Evolutionary conservation across 2,113 vertebrate genomes (phyloP).

Genomic region (Gobio gobio): DNA sequence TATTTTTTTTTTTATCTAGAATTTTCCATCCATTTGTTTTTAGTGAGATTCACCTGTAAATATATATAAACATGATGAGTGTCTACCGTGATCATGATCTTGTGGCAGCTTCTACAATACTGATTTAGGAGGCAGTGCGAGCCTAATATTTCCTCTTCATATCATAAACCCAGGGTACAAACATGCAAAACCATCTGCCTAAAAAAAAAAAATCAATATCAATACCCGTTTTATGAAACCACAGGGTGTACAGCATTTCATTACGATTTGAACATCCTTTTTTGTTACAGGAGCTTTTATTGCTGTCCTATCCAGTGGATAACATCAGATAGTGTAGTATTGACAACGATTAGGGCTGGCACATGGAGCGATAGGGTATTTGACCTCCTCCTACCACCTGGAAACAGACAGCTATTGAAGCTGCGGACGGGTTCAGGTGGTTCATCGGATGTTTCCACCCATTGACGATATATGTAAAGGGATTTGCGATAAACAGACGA

Average conservation of each 20-base stretch:
- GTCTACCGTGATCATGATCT: not conserved
- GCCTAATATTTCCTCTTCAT: not conserved
- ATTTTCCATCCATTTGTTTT: not conserved
- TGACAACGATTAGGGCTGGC: not conserved
- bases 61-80: not conserved
- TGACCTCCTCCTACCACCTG: not conserved
- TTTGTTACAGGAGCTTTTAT: not conserved
- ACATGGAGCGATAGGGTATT: not conserved
- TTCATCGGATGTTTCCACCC: not conserved
- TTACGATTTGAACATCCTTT: not conserved
- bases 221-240: not conserved
- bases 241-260: not conserved
- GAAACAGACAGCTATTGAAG: not conserved
- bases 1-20: not conserved
- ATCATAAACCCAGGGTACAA: not conserved
- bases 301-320: not conserved
- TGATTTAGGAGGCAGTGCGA: not conserved
- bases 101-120: not conserved
- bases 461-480: not conserved
- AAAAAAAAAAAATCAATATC: not conserved
- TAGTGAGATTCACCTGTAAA: not conserved
- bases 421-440: not conserved
- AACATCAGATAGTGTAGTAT: not conserved
- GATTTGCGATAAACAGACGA: slow-evolving; percentile 24
- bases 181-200: not conserved